Conservation (phyloP, 2,797 vertebrate genomes). For the Hippopotamyrus pictus region DNA sequence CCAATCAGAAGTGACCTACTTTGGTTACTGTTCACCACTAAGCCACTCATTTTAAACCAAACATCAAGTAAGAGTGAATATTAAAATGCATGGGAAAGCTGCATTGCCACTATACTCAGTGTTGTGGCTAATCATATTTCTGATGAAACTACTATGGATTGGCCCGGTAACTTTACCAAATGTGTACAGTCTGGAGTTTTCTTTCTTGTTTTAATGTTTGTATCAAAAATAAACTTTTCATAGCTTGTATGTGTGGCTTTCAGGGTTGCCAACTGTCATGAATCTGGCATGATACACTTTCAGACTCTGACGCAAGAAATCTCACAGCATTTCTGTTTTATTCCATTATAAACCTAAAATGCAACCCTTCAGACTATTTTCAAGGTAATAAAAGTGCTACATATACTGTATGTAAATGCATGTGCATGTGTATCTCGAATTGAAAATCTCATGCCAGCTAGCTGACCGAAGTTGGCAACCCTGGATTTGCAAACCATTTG, state of each 20-base stretch:
- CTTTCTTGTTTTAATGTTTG: background rate
- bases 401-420: background rate
- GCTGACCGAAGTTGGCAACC: background rate
- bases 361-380: background rate
- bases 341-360: background rate
- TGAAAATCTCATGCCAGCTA: background rate
- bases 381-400: background rate
- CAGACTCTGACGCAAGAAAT: background rate
- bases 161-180: background rate
- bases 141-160: background rate
- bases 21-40: background rate
- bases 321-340: background rate
- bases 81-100: background rate
- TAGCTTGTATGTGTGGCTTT: background rate
- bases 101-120: background rate
- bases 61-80: background rate
- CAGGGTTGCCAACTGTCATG: background rate
- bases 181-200: background rate
- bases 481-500: background rate
- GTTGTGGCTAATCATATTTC: background rate
- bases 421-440: background rate
- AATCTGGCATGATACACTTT: background rate
- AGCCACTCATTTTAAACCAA: background rate
- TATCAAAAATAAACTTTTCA: background rate
- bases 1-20: background rate